Percentiles rank a stretch among this genome's conserved stretches.
These are phyloP conservation scores for Etheostoma cragini DNA, from an alignment of 2,113 vertebrate species.

Conservation along the genomic window DNA sequence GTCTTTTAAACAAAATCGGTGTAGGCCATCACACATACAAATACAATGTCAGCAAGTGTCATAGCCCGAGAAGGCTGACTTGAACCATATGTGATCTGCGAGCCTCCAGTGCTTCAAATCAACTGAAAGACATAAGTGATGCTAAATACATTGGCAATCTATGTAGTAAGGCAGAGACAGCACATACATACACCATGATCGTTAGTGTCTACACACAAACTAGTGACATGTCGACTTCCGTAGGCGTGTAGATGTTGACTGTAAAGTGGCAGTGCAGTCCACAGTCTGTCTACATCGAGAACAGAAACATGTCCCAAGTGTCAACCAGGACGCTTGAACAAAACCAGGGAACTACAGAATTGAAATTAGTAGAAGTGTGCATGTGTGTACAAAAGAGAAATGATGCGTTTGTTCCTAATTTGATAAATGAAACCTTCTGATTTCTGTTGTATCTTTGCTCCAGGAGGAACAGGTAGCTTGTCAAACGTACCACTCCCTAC, in stretches of 20 bases:
- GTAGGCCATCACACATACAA: conserved; percentile 22
- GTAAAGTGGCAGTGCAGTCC: conserved; percentile 45
- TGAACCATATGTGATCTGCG: conserved; percentile 5
- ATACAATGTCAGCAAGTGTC: conserved; percentile 1
- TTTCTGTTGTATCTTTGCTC: conserved; percentile 21
- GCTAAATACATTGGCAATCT: conserved; percentile 49
- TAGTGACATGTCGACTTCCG: conserved; percentile 14
- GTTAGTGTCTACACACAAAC: conserved; percentile 40
- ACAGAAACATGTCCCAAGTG: conserved; percentile 56
- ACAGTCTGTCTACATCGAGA: conserved; percentile 42
- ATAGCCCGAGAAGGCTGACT: conserved; percentile 7
- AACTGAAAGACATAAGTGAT: conserved; percentile 39
- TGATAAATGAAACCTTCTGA: conserved; percentile 40
- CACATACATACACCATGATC: conserved; percentile 27
- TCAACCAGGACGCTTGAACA: conserved; percentile 48
- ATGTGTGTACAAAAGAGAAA: conserved; percentile 38
- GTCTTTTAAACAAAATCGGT: conserved; percentile 25
- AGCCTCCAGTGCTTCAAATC: conserved; percentile 34
- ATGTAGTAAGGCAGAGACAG: conserved; percentile 60
- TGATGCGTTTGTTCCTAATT: conserved; percentile 28
- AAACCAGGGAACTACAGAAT: conserved; percentile 42
- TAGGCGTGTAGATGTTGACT: conserved; percentile 6
- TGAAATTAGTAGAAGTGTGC: conserved; percentile 45
- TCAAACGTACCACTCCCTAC: conserved; percentile 98
- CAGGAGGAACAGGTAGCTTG: conserved; percentile 31